These are phyloP conservation scores for Fundulus diaphanus DNA, from an alignment of 2,797 vertebrate genomes.

Conservation along the genomic window DNA sequence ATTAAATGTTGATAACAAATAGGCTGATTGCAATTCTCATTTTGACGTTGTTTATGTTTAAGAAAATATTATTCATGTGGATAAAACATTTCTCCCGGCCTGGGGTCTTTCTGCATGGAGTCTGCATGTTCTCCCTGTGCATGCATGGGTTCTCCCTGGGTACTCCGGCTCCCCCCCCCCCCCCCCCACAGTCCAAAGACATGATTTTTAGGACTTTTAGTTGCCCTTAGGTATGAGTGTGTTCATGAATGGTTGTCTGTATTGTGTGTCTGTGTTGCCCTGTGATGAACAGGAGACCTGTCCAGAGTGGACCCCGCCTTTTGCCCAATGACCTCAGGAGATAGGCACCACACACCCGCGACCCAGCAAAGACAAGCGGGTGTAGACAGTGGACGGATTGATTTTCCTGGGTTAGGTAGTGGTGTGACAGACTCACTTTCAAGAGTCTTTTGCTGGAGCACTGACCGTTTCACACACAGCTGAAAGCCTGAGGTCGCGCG, in stretches of 20 bases:
- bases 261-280: too few relatives aligned
- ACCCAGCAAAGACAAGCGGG: neutral
- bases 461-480: conserved; percentile 2
- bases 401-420: neutral
- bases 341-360: neutral
- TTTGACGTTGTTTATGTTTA: neutral
- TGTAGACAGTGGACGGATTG: neutral
- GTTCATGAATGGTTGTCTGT: neutral
- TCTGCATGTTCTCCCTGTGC: neutral
- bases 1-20: too few relatives aligned
- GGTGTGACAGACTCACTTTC: neutral
- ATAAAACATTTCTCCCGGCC: neutral
- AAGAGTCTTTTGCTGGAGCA: neutral
- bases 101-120: neutral
- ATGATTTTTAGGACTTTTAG: neutral
- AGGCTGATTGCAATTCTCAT: neutral
- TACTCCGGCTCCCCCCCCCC: neutral
- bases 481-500: neutral
- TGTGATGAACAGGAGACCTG: neutral
- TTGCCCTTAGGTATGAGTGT: neutral
- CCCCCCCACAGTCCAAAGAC: neutral
- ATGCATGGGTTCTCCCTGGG: neutral
- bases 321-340: neutral
- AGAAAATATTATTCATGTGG: neutral
- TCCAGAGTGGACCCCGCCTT: neutral